A percentile compares a stretch with the other conserved stretches of the same genome.
Conservation (phyloP, 2,113 vertebrate species). For the Oryzias celebensis region DNA sequence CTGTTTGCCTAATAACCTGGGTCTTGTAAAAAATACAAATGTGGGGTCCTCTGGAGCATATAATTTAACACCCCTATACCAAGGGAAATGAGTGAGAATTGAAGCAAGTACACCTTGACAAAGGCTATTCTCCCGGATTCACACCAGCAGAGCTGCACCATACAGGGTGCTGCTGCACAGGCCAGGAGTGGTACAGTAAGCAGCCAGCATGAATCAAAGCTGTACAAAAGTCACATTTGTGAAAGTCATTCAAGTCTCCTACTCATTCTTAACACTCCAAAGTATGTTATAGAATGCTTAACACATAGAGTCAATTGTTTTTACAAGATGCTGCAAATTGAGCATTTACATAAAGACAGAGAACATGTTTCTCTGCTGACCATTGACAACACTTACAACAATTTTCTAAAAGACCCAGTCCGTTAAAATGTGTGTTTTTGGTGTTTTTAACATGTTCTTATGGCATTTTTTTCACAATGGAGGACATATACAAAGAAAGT, state of each 20-base stretch:
- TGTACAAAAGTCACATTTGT: slow-evolving; percentile 40
- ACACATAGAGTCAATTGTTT: too few species aligned
- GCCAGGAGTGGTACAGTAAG: slow-evolving; percentile 35
- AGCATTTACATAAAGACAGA: too few species aligned
- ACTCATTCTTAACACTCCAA: slow-evolving; percentile 10
- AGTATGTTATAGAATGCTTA: slow-evolving; percentile 14
- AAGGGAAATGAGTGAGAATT: slow-evolving; percentile 82
- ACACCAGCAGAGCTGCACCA: slow-evolving; percentile 65
- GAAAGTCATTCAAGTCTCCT: slow-evolving; percentile 23
- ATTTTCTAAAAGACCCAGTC: too few species aligned
- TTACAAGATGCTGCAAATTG: too few species aligned
- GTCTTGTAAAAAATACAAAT: slow-evolving; percentile 76
- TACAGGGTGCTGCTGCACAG: slow-evolving; percentile 50
- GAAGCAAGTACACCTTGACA: slow-evolving; percentile 78
- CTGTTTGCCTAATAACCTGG: slow-evolving; percentile 78
- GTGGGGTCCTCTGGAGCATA: slow-evolving; percentile 72
- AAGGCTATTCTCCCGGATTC: slow-evolving; percentile 76
- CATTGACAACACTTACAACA: too few species aligned
- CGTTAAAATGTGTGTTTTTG: too few species aligned
- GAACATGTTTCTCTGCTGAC: too few species aligned
- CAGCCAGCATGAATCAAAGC: slow-evolving; percentile 42
- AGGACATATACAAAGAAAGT: too few species aligned
- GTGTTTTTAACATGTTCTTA: too few species aligned
- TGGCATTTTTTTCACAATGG: too few species aligned
- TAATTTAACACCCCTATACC: slow-evolving; percentile 80